phyloP scores from a whole-genome alignment of 1,140 invertebrate species.

The Eumaeus atala region DNA sequence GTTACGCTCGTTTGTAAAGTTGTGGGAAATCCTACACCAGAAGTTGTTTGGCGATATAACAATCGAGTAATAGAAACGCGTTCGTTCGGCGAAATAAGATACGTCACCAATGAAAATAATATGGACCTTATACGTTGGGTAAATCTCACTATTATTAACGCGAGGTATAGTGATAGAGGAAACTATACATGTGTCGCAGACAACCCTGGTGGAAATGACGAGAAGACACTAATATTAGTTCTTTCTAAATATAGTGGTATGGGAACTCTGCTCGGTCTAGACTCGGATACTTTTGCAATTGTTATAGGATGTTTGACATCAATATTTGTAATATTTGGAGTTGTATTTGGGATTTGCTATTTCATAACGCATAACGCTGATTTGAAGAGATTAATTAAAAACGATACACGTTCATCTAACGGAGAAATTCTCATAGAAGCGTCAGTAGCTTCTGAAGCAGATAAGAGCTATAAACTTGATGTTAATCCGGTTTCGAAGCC shows the following conservation, averaged over 20 bases:
- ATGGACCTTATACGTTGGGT: conserved; percentile 78
- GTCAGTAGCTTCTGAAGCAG: conserved; percentile 78
- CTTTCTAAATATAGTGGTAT: conserved; percentile 73
- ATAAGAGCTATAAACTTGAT: conserved; percentile 84
- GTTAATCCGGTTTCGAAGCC: conserved; percentile 87
- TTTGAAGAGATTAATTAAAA: conserved; percentile 74
- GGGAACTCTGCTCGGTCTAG: conserved; percentile 55
- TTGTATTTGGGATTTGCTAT: conserved; percentile 77
- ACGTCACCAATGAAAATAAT: conserved; percentile 68
- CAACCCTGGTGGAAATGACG: conserved; percentile 88
- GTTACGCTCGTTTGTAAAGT: conserved; percentile 88
- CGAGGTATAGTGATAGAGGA: conserved; percentile 84
- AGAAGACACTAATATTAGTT: conserved; percentile 81
- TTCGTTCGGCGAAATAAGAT: conserved; percentile 71
- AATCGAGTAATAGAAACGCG: conserved; percentile 75
- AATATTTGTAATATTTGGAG: conserved; percentile 75
- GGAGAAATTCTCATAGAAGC: conserved; percentile 76
- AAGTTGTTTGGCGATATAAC: conserved; percentile 84
- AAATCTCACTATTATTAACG: conserved; percentile 84
- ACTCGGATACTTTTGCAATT: conserved; percentile 68
- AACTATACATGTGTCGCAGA: conserved; percentile 90
- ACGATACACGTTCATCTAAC: conserved; percentile 77
- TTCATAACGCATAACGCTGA: conserved; percentile 79
- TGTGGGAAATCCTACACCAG: conserved; percentile 83
- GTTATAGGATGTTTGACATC: conserved; percentile 70